phyloP scores from a whole-genome alignment of 2,888 invertebrate genomes.

The Bembecia ichneumoniformis region DNA sequence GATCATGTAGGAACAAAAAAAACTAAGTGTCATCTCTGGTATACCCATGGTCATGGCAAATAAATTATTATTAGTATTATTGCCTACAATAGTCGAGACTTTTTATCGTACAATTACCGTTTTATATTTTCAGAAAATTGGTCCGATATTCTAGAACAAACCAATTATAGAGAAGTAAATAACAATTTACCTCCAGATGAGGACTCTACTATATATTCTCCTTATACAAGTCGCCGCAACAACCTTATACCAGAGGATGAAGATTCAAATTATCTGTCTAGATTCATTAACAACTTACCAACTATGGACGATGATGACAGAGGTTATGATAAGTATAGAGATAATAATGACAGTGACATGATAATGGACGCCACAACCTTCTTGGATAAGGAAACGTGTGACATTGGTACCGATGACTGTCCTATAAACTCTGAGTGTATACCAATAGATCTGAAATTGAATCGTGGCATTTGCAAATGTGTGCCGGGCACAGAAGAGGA shows the following conservation, averaged over 20 bases:
- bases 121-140: constrained; percentile 51
- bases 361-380: constrained; percentile 64
- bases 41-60: too few relatives aligned
- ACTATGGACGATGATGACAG: constrained; percentile 46
- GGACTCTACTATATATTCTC: constrained; percentile 41
- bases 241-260: constrained; percentile 46
- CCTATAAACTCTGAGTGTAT: constrained; percentile 80
- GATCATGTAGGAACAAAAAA: too few relatives aligned
- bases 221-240: constrained; percentile 42
- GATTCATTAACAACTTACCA: constrained; percentile 54
- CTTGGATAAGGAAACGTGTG: constrained; percentile 71
- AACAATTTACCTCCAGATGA: constrained; percentile 57
- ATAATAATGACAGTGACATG: constrained; percentile 54
- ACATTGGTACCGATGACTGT: constrained; percentile 74
- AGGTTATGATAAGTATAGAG: constrained; percentile 48
- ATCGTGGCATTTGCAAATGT: constrained; percentile 82
- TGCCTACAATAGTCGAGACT: neutral
- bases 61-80: too few relatives aligned
- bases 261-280: constrained; percentile 46
- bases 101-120: too few relatives aligned
- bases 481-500: constrained; percentile 71
- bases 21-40: too few relatives aligned
- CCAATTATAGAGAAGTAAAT: constrained; percentile 47
- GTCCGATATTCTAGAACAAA: constrained; percentile 62
- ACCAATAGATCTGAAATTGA: constrained; percentile 60